Conservation (phyloP, 2,888 invertebrate genomes). For the Diarsia dahlii region DNA sequence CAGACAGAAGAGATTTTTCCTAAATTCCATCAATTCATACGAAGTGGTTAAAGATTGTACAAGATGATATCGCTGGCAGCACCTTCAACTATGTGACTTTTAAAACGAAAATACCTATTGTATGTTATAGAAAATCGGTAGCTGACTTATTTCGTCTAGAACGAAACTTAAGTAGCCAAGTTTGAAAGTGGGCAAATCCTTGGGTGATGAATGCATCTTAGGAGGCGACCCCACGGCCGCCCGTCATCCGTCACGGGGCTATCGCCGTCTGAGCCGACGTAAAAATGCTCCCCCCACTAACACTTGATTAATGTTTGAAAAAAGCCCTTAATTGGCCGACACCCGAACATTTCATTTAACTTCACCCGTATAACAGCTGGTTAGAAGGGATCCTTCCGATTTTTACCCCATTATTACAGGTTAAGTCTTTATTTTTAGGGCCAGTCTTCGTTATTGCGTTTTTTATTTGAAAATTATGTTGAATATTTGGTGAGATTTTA, state of each 20-base stretch:
- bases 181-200: slow-evolving; percentile 67
- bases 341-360: slow-evolving; percentile 84
- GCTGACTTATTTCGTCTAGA: slow-evolving; percentile 30
- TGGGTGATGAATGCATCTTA: slow-evolving; percentile 81
- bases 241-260: slow-evolving; percentile 83
- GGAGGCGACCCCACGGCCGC: slow-evolving; percentile 75
- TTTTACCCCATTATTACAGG: slow-evolving; percentile 71
- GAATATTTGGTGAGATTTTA: slow-evolving; percentile 36
- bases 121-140: slow-evolving; percentile 11
- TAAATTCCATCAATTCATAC: neutral
- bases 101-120: neutral
- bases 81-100: neutral
- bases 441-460: slow-evolving; percentile 38
- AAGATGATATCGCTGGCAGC: neutral
- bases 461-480: slow-evolving; percentile 37
- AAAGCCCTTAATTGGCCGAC: slow-evolving; percentile 86
- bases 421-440: slow-evolving; percentile 55
- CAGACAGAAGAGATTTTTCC: neutral
- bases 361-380: slow-evolving; percentile 82
- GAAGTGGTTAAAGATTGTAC: neutral
- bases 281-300: slow-evolving; percentile 86
- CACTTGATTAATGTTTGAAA: slow-evolving; percentile 89
- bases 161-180: slow-evolving; percentile 47
- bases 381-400: slow-evolving; percentile 59
- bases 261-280: slow-evolving; percentile 80